These are phyloP conservation scores for Pempheris klunzingeri DNA, from an alignment of 2,797 vertebrate genomes.

Conservation along the genomic window DNA sequence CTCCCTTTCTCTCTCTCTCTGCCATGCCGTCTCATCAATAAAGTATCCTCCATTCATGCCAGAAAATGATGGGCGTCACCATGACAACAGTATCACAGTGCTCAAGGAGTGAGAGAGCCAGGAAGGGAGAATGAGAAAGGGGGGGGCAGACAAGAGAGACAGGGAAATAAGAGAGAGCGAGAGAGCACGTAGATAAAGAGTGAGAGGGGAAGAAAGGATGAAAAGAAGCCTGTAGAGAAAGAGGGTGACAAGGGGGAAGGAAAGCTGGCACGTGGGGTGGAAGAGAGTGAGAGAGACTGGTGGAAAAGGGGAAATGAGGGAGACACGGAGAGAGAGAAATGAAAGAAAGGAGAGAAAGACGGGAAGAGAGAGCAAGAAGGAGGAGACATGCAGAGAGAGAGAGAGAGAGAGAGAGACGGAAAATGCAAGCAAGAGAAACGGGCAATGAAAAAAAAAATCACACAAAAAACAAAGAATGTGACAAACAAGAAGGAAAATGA, in stretches of 20 bases:
- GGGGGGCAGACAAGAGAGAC: not conserved
- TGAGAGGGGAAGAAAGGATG: slow-evolving; percentile 24
- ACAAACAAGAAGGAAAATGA: slow-evolving; percentile 44
- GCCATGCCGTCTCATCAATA: slow-evolving; percentile 85
- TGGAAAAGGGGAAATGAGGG: slow-evolving; percentile 8
- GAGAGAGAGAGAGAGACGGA: slow-evolving; percentile 8
- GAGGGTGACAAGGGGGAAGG: slow-evolving; percentile 24
- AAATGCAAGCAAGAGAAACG: slow-evolving; percentile 23
- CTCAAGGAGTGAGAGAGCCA: slow-evolving; percentile 73
- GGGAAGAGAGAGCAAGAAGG: slow-evolving; percentile 3
- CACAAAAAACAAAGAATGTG: slow-evolving; percentile 22
- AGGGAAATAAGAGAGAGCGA: slow-evolving; percentile 17
- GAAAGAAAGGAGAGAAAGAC: slow-evolving; percentile 35
- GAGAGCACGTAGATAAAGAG: slow-evolving; percentile 38
- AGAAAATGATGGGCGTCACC: slow-evolving; percentile 88
- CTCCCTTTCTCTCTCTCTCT: slow-evolving; percentile 67
- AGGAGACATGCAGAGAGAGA: slow-evolving; percentile 34
- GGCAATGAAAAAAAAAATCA: slow-evolving; percentile 23
- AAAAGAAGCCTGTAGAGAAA: slow-evolving; percentile 49
- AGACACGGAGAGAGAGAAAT: slow-evolving; percentile 13
- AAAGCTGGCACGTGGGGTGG: not conserved
- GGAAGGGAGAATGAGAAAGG: slow-evolving; percentile 44
- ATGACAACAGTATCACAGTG: slow-evolving; percentile 88
- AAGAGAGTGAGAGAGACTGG: not conserved
- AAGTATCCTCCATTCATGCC: slow-evolving; percentile 87